These are phyloP conservation scores for Mesitornis unicolor DNA, from an alignment of 2,113 vertebrate species.

Conservation along the genomic window DNA sequence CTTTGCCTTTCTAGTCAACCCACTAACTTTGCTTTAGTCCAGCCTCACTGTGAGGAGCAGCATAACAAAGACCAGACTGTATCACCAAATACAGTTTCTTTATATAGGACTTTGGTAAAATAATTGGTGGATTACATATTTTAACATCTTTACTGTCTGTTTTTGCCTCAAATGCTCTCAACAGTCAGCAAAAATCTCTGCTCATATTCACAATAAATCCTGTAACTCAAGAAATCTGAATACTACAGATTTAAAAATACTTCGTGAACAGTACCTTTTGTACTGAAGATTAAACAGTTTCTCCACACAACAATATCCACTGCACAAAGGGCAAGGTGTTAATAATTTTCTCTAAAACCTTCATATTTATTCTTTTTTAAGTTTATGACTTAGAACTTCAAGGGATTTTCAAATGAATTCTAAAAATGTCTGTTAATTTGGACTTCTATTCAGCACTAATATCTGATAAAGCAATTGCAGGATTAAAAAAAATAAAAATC, in stretches of 20 bases:
- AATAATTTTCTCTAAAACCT: neutral
- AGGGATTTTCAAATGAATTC: neutral
- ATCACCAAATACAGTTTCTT: neutral
- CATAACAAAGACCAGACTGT: neutral
- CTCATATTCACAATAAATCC: neutral
- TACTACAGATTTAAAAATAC: neutral
- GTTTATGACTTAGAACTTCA: neutral
- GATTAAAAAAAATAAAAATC: rapidly evolving
- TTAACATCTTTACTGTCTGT: neutral
- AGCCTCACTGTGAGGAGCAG: neutral
- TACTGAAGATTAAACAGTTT: neutral
- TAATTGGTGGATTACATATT: neutral
- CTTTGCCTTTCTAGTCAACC: neutral
- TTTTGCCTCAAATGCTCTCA: neutral
- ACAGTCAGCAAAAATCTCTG: neutral
- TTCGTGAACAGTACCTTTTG: neutral
- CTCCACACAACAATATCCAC: neutral
- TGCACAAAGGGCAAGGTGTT: neutral
- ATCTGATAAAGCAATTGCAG: neutral
- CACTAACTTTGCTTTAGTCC: neutral
- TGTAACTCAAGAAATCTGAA: neutral
- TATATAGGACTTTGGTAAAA: neutral
- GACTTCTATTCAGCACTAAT: neutral
- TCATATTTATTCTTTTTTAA: neutral
- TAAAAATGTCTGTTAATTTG: neutral